Conservation (phyloP, 1,140 invertebrate genomes). For the Pseudomyrmex flavicornis region DNA sequence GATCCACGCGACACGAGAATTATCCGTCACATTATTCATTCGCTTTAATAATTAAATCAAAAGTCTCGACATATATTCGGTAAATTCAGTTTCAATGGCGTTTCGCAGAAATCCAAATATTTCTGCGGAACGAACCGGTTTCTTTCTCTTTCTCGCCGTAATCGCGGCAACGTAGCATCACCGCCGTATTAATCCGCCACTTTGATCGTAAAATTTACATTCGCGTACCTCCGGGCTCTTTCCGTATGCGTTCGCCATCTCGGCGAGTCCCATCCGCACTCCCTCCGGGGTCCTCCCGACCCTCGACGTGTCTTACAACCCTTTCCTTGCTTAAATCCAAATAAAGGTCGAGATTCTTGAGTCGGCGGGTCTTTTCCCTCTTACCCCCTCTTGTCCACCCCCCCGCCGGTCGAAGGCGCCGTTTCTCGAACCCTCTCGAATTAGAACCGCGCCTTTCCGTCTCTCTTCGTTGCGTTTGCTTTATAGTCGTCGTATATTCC, state of each 20-base stretch:
- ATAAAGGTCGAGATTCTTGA: slow-evolving; percentile 83
- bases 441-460: slow-evolving; percentile 68
- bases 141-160: slow-evolving; percentile 1
- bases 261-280: slow-evolving; percentile 25
- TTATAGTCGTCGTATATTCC: slow-evolving; percentile 55
- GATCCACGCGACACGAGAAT: background rate
- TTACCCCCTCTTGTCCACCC: slow-evolving; percentile 43
- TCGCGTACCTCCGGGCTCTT: slow-evolving; percentile 61
- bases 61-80: background rate
- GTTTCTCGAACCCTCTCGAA: slow-evolving; percentile 72
- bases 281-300: slow-evolving; percentile 19
- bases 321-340: slow-evolving; percentile 83
- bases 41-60: too few species aligned
- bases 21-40: too few species aligned
- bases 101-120: slow-evolving; percentile 26
- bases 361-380: slow-evolving; percentile 47
- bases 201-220: slow-evolving; percentile 75
- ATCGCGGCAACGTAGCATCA: slow-evolving; percentile 46
- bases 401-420: slow-evolving; percentile 62
- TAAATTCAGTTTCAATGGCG: slow-evolving; percentile 19
- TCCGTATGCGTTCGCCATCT: slow-evolving; percentile 69
- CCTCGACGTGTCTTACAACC: slow-evolving; percentile 76
- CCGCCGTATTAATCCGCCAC: slow-evolving; percentile 70
- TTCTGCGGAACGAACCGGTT: slow-evolving; percentile 14
- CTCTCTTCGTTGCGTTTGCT: slow-evolving; percentile 67